Base-by-base conservation (phyloP, 2,888 invertebrate species). In the Sicus ferrugineus region DNA sequence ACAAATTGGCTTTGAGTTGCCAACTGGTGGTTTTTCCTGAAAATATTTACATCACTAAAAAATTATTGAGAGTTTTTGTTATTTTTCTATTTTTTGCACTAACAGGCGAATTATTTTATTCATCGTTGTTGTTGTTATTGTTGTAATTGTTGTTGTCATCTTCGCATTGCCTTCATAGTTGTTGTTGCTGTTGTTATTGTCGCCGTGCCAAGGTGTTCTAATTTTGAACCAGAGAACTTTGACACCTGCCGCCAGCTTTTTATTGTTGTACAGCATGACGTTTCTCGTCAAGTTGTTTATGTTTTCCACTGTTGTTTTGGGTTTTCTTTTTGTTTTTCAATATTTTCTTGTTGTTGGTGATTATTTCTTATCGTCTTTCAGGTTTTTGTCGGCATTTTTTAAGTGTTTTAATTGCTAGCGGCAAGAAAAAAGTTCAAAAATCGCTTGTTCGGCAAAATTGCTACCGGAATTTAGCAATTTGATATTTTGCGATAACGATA, bases 401-500 rank as follows among this genome's bases (percentile, higher is more conserved):
- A 34, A 54, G 65, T 54, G 34, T 65, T 52, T 54, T 54, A 65
- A 34, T 65, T 31, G 38, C 65, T 21, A 52, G n/a, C 34, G 42
- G 28, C 31, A 54, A 34, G 3, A 50, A 31, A 21, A 34, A 52
- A 50, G 19, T 50, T 21, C 21, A 50, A 65, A 52, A 54, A 65
- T 54, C 26, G 28, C 46, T 16, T 46, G 26, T 23, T 21, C 9
- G 30, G 34, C 5, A 54, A 38, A 52, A 65, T 23, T 52, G 65
- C 65, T 65, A 65, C 65, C 65, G 65, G 65, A 50, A 64, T 64
- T 64, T 31, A 64, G 64, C 64, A 50, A 7, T 30, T 7, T 19
- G 23, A 19, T 31, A 30, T 50, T 59, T 34, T 46, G 48, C 30
- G 42, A 46, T 62, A 46, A 42, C 30, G 42, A 16, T 42, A 16